These are phyloP conservation scores for Sciaenops ocellatus DNA, from an alignment of 2,797 vertebrate species.

Conservation along the genomic window DNA sequence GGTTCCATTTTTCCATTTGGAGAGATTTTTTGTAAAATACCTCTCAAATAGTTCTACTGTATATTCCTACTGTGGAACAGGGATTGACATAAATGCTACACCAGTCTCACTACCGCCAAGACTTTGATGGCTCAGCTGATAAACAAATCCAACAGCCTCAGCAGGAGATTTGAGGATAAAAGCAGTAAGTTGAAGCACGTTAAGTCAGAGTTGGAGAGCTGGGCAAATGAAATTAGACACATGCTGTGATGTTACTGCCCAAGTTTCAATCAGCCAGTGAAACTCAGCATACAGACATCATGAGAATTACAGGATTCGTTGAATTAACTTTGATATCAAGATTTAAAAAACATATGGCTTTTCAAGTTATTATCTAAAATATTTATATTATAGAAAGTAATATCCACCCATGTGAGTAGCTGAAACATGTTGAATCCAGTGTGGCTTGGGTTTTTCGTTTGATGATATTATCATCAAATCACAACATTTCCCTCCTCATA, in stretches of 20 bases:
- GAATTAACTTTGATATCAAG: neutral
- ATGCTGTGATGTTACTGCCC: constrained; percentile 32
- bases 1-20: neutral
- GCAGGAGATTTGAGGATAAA: constrained; percentile 50
- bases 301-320: neutral
- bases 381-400: neutral
- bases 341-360: neutral
- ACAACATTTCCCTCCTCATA: neutral
- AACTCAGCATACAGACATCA: constrained; percentile 16
- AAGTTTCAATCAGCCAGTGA: constrained; percentile 21
- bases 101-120: constrained; percentile 8
- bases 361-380: neutral
- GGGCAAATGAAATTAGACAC: constrained; percentile 48
- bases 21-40: constrained; percentile 1
- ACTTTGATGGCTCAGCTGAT: constrained; percentile 51
- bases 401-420: neutral
- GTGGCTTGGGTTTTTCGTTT: too few species aligned
- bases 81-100: constrained; percentile 46
- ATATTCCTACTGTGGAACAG: constrained; percentile 10
- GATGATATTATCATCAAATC: neutral
- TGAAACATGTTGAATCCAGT: neutral
- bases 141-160: constrained; percentile 52
- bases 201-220: constrained; percentile 32
- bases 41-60: neutral
- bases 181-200: constrained; percentile 43